Conservation (phyloP, 2,113 vertebrate genomes). For the Nerophis ophidion region DNA sequence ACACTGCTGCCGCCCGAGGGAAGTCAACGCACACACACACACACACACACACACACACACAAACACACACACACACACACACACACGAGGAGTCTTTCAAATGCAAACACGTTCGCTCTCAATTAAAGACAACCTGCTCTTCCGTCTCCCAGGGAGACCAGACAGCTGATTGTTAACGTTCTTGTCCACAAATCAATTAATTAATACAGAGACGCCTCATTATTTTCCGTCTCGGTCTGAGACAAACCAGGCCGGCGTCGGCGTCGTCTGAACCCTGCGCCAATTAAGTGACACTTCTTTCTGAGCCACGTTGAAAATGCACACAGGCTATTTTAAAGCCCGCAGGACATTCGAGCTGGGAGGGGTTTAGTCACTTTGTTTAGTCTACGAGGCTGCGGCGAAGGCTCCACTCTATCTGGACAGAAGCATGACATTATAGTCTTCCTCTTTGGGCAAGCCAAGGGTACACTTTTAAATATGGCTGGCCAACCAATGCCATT, state of each 20-base stretch:
- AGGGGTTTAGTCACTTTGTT: constrained; percentile 46
- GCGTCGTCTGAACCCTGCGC: constrained; percentile 11
- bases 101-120: constrained; percentile 41
- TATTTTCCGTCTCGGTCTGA: constrained; percentile 22
- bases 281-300: constrained; percentile 15
- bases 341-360: constrained; percentile 31
- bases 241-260: constrained; percentile 25
- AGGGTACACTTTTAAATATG: constrained; percentile 8
- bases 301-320: constrained; percentile 21
- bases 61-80: constrained; percentile 4
- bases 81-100: constrained; percentile 49
- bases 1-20: constrained; percentile 46
- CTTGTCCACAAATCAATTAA: constrained; percentile 45
- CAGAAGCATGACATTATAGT: constrained; percentile 12
- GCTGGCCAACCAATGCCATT: not conserved
- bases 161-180: constrained; percentile 50
- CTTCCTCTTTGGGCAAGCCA: constrained; percentile 11
- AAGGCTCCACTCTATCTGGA: constrained; percentile 38
- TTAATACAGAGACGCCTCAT: constrained; percentile 43
- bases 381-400: constrained; percentile 55
- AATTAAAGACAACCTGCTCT: constrained; percentile 28
- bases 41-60: too few relatives aligned
- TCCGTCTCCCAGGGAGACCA: constrained; percentile 49
- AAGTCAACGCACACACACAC: not conserved
- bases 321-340: constrained; percentile 43